Conservation (phyloP, 2,888 invertebrate species). For the Ophioninae sp. region DNA sequence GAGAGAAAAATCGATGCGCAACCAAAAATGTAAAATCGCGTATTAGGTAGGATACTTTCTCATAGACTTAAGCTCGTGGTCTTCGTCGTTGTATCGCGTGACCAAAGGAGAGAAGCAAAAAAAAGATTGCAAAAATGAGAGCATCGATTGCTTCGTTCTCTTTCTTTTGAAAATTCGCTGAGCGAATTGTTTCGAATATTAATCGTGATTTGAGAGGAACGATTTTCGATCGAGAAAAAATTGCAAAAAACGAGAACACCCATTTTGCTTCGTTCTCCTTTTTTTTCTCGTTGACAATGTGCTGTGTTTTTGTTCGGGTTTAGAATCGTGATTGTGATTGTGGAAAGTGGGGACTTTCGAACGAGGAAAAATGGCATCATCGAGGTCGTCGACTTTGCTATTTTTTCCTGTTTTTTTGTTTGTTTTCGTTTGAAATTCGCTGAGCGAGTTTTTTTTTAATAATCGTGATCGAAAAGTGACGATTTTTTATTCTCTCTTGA, state of each 20-base stretch:
- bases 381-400: background rate
- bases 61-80: conserved; percentile 53
- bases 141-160: background rate
- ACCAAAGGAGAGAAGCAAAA: background rate
- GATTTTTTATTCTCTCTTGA: background rate
- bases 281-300: no score
- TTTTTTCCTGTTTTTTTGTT: conserved; percentile 20
- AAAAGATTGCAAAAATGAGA: conserved; percentile 7
- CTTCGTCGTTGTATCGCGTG: conserved; percentile 31
- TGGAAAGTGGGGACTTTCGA: no score
- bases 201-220: no score
- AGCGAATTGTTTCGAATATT: no score
- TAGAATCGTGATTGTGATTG: no score
- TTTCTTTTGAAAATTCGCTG: no score
- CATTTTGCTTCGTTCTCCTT: background rate
- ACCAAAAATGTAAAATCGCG: conserved; percentile 42
- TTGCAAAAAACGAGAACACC: conserved; percentile 15
- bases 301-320: no score
- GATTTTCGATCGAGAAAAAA: background rate
- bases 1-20: background rate
- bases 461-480: background rate
- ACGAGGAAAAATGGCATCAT: background rate
- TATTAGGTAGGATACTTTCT: conserved; percentile 60
- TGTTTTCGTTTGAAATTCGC: conserved; percentile 27
- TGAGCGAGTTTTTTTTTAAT: conserved; percentile 34